Conservation (phyloP, 2,113 vertebrate species). For the Siphamia tubifer region DNA sequence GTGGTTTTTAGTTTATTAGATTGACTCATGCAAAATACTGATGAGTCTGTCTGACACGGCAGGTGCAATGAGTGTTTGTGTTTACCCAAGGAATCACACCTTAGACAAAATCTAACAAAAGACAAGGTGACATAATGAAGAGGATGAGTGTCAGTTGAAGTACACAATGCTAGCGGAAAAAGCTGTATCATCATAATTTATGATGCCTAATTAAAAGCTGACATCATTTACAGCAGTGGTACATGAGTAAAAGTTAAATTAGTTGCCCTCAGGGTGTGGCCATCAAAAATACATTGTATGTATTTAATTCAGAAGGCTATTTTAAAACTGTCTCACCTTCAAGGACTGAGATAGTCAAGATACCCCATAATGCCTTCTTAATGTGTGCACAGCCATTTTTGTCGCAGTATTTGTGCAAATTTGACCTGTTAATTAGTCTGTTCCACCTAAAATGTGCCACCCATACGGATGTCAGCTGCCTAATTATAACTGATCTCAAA, state of each 20-base stretch:
- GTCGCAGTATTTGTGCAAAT: neutral
- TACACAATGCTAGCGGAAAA: neutral
- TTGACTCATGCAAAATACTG: neutral
- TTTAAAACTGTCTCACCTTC: neutral
- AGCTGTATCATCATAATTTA: conserved; percentile 11
- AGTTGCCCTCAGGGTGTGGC: neutral
- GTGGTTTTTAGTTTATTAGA: conserved; percentile 34
- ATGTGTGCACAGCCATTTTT: neutral
- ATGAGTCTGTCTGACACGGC: neutral
- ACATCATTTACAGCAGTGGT: neutral
- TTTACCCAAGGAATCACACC: neutral
- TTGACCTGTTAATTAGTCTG: conserved; percentile 1
- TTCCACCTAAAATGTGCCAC: no score
- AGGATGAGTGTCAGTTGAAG: neutral
- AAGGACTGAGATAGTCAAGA: neutral
- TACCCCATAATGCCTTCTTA: neutral
- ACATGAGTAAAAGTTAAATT: neutral
- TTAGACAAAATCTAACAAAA: conserved; percentile 6
- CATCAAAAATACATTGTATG: conserved; percentile 1
- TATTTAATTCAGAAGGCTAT: neutral
- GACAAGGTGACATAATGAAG: neutral
- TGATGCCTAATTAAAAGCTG: conserved; percentile 17
- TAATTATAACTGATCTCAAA: conserved; percentile 1
- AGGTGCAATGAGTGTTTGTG: neutral
- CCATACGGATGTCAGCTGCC: neutral